phyloP scores from a whole-genome alignment of 2,888 invertebrate species.

The Oxystoma pomonae region DNA sequence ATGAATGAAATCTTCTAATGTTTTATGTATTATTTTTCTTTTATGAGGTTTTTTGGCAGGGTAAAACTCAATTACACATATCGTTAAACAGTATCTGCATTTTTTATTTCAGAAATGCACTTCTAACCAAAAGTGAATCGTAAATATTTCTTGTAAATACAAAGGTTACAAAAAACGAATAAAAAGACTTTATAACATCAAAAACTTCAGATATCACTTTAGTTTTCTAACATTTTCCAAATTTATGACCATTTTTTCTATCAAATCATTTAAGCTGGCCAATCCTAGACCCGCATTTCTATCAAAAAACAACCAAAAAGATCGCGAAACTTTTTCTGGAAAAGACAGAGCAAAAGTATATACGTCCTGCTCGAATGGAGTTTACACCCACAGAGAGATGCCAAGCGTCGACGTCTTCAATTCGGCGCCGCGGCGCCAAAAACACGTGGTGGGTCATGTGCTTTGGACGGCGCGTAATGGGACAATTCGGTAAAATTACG shows the following conservation, averaged over 20 bases:
- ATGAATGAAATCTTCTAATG: no score
- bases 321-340: neutral
- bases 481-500: neutral
- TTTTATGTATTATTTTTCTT: no score
- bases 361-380: neutral
- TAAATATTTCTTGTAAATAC: no score
- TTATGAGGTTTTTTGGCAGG: no score
- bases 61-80: no score
- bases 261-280: neutral
- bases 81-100: no score
- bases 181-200: no score
- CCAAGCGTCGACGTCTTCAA: neutral
- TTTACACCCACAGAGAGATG: neutral
- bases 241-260: neutral
- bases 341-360: neutral
- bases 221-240: neutral
- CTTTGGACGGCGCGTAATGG: conserved; percentile 28
- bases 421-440: conserved; percentile 32
- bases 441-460: conserved; percentile 44
- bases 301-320: neutral
- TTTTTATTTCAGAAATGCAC: no score
- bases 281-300: neutral
- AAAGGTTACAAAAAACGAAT: no score
- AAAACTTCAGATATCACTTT: neutral
- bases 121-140: no score